Evolutionary conservation across 2,113 vertebrate genomes (phyloP).

Genomic region (Carassius carassius): DNA sequence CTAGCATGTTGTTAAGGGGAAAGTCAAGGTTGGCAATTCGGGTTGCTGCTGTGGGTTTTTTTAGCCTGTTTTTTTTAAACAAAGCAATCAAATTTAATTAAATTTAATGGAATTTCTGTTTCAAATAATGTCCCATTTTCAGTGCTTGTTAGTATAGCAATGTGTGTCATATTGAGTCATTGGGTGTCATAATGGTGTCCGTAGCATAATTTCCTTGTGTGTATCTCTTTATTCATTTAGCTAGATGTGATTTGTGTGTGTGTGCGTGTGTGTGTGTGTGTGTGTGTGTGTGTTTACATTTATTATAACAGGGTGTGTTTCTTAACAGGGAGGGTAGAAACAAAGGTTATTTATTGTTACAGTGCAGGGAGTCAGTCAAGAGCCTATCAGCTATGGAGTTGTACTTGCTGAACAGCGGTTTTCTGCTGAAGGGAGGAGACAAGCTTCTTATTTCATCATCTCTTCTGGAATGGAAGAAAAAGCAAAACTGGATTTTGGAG

Average conservation of each 20-base stretch:
- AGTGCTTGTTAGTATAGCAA: not conserved
- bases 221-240: slow-evolving; percentile 23
- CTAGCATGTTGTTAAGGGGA: too few species aligned
- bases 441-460: not conserved
- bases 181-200: not conserved
- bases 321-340: slow-evolving; percentile 38
- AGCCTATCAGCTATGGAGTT: slow-evolving; percentile 2
- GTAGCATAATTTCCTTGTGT: not conserved
- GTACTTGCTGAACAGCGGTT: not conserved
- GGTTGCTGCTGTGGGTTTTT: too few species aligned
- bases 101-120: too few species aligned
- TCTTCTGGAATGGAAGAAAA: not conserved
- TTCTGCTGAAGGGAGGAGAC: not conserved
- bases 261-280: not conserved
- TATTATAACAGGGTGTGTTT: slow-evolving; percentile 52
- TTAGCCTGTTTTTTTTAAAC: too few species aligned
- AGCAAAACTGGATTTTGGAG: not conserved
- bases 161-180: not conserved
- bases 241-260: slow-evolving; percentile 12
- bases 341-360: slow-evolving; percentile 38
- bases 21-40: too few species aligned
- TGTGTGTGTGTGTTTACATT: slow-evolving; percentile 16
- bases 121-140: too few species aligned
- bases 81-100: too few species aligned
- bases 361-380: slow-evolving; percentile 8